phyloP scores from a whole-genome alignment of 92 coral and sea anemone genomes.

The Diadumene lineata region DNA sequence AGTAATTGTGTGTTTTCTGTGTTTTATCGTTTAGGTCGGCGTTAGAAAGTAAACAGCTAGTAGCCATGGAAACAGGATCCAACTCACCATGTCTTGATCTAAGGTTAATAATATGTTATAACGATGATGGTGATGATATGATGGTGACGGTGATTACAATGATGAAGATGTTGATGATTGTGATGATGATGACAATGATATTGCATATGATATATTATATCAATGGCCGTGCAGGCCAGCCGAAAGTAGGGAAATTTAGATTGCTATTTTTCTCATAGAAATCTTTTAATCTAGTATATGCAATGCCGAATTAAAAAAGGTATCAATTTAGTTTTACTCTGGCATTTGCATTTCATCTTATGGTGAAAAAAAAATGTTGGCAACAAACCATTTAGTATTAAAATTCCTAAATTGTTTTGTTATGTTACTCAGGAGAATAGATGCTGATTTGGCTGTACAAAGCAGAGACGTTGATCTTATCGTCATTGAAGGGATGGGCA shows the following conservation, averaged over 20 bases:
- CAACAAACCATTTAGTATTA: no score
- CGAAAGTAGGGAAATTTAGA: no score
- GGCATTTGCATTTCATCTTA: no score
- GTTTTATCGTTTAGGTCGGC: slow-evolving; percentile 58
- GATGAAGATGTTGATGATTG: background rate
- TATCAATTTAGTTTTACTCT: no score
- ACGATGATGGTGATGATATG: background rate
- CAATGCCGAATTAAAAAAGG: no score
- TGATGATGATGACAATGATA: background rate
- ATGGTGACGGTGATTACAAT: background rate
- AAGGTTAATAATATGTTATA: slow-evolving; percentile 42
- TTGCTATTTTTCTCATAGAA: no score
- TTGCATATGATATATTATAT: background rate
- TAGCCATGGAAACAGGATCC: slow-evolving; percentile 91
- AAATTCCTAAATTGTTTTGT: background rate
- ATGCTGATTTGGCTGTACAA: slow-evolving; percentile 79
- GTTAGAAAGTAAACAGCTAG: slow-evolving; percentile 53
- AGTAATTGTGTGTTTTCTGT: background rate
- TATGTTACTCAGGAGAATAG: slow-evolving; percentile 64
- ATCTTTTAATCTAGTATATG: no score
- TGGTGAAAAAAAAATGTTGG: no score
- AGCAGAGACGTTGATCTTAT: slow-evolving; percentile 84
- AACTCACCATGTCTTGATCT: slow-evolving; percentile 94
- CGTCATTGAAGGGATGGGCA: slow-evolving; percentile 96
- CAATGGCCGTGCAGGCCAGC: no score